Evolutionary conservation across 2,113 vertebrate species (phyloP).

Genomic region (Verasper variegatus): DNA sequence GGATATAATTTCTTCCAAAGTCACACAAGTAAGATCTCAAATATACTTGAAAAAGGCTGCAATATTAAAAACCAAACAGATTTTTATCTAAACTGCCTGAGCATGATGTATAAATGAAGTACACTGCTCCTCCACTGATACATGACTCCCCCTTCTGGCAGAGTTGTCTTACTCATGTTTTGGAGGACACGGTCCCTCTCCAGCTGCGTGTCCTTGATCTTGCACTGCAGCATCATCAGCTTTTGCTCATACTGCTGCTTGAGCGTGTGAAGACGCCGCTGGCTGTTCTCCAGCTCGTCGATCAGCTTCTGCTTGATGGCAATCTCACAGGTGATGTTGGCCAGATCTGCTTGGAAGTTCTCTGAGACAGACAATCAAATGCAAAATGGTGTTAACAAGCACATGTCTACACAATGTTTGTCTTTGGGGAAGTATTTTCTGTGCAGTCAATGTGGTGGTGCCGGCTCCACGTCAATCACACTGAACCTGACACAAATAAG

Average conservation of each 20-base stretch:
- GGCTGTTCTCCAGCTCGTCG: constrained; percentile 97
- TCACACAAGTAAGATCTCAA: not conserved
- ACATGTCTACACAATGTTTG: not conserved
- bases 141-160: not conserved
- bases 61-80: not conserved
- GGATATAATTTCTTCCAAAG: not conserved
- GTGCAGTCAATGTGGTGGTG: not conserved
- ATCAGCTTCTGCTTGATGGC: constrained; percentile 99
- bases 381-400: not conserved
- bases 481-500: not conserved
- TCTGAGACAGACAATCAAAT: constrained; percentile 49
- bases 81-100: not conserved
- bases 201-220: constrained; percentile 95
- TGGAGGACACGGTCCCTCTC: constrained; percentile 97
- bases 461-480: not conserved
- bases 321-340: constrained; percentile 98
- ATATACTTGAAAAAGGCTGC: not conserved
- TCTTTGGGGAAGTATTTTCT: not conserved
- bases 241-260: constrained; percentile 98
- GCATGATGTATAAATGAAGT: not conserved
- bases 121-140: not conserved
- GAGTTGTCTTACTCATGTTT: constrained; percentile 89
- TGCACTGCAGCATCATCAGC: constrained; percentile 95
- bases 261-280: constrained; percentile 92
- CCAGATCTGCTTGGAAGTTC: constrained; percentile 95